A percentile compares a stretch with the other conserved stretches of the same genome.
These are phyloP conservation scores for Dysidea cf. avara DNA, from an alignment of 37 sponge, comb jelly and placozoan species.

Conservation along the genomic window DNA sequence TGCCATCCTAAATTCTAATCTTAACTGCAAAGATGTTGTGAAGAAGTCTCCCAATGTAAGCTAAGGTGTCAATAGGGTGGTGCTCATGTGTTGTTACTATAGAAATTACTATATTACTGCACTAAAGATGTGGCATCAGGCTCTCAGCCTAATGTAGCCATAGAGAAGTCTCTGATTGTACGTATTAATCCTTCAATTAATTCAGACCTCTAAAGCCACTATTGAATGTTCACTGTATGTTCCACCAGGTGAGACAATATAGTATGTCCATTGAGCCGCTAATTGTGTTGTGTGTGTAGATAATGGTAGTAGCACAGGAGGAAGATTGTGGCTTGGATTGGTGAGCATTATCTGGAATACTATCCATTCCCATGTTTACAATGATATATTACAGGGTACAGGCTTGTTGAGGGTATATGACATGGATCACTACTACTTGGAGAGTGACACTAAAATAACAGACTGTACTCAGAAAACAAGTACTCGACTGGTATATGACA, in stretches of 20 bases:
- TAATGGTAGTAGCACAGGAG: slow-evolving; percentile 33
- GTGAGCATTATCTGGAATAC: slow-evolving; percentile 28
- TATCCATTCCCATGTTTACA: not conserved
- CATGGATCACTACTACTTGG: slow-evolving; percentile 60
- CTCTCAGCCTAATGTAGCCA: no score
- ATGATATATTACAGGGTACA: slow-evolving; percentile 48
- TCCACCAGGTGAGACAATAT: slow-evolving; percentile 39
- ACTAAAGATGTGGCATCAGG: no score
- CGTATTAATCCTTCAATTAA: slow-evolving; percentile 71
- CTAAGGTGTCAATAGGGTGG: no score
- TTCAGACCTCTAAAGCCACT: slow-evolving; percentile 55
- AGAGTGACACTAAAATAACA: slow-evolving; percentile 71
- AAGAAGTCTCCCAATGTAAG: no score
- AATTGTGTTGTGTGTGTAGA: not conserved
- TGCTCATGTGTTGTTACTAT: no score
- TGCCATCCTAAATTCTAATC: no score
- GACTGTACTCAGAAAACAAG: slow-evolving; percentile 45
- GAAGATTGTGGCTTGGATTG: slow-evolving; percentile 80
- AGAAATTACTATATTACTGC: no score
- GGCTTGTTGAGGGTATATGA: slow-evolving; percentile 75
- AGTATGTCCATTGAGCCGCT: not conserved
- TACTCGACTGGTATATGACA: slow-evolving; percentile 47
- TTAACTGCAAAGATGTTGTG: no score
- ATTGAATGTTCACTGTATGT: slow-evolving; percentile 75
- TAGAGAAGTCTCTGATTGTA: slow-evolving; percentile 31